Base-by-base conservation (phyloP, 1,140 invertebrate genomes). In the Euglossa dilemma region DNA sequence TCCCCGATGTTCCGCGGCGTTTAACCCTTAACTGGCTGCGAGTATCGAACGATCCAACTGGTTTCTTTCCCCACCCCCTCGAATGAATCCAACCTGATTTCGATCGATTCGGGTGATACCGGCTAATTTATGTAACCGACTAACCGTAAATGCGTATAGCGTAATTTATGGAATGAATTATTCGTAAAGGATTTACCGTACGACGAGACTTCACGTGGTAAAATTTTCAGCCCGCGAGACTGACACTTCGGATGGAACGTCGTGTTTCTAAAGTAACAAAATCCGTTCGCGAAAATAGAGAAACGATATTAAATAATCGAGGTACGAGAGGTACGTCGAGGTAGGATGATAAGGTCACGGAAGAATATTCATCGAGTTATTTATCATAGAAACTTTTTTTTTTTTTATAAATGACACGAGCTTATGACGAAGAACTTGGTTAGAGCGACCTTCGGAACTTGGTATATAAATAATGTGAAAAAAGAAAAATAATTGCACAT, bases 1-100 rank as follows among this genome's bases (percentile, higher is more conserved):
- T 71, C 16, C 50, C 47, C 69, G 69, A 54, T 54, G 69, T 54
- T 71, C 69, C 50, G 20, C 50, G 45, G 5, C 69, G 69, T 71
- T 71, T 54, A 54, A 71, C 25, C 69, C 50, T 71, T 36, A 36
- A 71, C 50, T 54, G 25, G n/a, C 69, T 9, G 4, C 25, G 11
- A 8, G 16, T 45, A 45, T 36, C 52, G 20, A 25, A 56, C 36
- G n/a, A 47, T 47, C 14, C 16, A 14, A 64, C 63, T 47, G 69
- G n/a, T n/a, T 52, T 52, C 69, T 50, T 70, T 28, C 28, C 25
- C 7, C 47, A 50, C 8, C 8, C 59, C n/a, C 5, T 7, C 59
- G n/a, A 0, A 61, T 23, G 57, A 59, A 61, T 25, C 25, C 14
- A 14, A 16, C 14, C 25, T 2, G n/a, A n/a, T 69, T 45, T 47